Evolutionary conservation across 1,140 invertebrate genomes (phyloP), one percentile per base, ranked within the genome.

Genomic region (Atopsyche davidsoni): DNA sequence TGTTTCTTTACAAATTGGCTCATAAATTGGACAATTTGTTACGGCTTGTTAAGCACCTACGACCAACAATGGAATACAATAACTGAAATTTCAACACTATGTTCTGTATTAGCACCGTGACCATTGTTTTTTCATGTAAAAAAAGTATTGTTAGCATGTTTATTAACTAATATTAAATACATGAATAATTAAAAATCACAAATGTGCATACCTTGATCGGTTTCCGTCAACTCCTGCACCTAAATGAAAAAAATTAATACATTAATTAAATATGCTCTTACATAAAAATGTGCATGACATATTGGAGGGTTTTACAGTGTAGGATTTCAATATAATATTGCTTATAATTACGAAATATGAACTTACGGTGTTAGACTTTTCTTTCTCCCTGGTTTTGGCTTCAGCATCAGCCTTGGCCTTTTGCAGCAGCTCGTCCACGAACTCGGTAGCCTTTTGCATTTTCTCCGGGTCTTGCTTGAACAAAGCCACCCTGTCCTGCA

Each of bases 321-420:
- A 39, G 24, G 10, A 42, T 42, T 25, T 23, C 2, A 4, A 18
- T 21, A 7, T 18, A 40, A 40, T 18, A 40, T 7, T 16, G 25
- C n/a, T n/a, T n/a, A n/a, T 9, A 40, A 40, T 40, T 7, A 13
- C 4, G 7, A 39, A 19, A 6, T 6, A 11, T 25, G 69, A 66
- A 70, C 68, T 72, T 70, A 74, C 71, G 58, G 68, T 67, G 67
- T 69, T 74, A 58, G 61, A 68, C 68, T 62, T 70, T 45, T 72
- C 68, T 65, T 70, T 70, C 59, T 69, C 69, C 71, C 68, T 72
- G 59, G 68, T 65, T 68, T 71, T 74, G 53, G 66, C 51, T 55
- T 71, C 69, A 48, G 68, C 72, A 59, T 69, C 66, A 64, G 62
- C 68, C 58, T 68, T 72, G 42, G 71, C 71, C 53, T 72, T 66